A percentile compares a stretch with the other conserved stretches of the same genome.
phyloP scores from a whole-genome alignment of 2,888 invertebrate genomes.

The Himalopsyche kuldschensis region DNA sequence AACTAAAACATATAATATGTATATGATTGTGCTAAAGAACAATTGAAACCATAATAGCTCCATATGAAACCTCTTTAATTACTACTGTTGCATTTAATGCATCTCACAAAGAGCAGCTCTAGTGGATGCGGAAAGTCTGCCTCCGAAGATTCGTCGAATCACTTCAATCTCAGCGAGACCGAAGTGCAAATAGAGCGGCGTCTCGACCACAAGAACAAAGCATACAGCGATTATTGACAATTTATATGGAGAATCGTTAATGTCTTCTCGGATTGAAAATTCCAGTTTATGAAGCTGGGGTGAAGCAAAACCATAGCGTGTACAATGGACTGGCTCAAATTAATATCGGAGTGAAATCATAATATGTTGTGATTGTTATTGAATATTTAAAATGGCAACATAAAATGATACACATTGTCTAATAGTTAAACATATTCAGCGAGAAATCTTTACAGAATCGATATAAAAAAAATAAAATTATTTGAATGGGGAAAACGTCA shows the following conservation, averaged over 20 bases:
- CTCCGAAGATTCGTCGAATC: background rate
- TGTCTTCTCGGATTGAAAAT: background rate
- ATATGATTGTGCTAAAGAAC: too few species aligned
- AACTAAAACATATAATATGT: too few species aligned
- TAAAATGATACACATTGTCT: too few species aligned
- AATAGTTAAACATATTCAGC: too few species aligned
- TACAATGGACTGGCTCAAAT: background rate
- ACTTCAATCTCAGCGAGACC: background rate
- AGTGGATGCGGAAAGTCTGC: background rate
- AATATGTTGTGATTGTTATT: too few species aligned
- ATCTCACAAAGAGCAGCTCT: background rate
- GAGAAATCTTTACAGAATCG: too few species aligned
- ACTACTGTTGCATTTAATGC: background rate
- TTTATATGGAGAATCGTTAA: constrained; percentile 34
- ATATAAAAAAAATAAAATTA: too few species aligned
- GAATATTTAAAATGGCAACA: too few species aligned
- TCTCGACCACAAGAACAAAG: constrained; percentile 28
- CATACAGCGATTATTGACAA: constrained; percentile 34
- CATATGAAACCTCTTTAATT: too few species aligned
- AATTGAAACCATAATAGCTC: too few species aligned
- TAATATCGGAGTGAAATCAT: background rate
- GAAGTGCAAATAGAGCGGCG: background rate
- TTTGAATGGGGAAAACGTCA: too few species aligned
- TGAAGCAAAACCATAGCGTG: background rate
- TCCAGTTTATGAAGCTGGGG: background rate